phyloP scores from a whole-genome alignment of 2,888 invertebrate genomes.

The Cheilosia impressa region DNA sequence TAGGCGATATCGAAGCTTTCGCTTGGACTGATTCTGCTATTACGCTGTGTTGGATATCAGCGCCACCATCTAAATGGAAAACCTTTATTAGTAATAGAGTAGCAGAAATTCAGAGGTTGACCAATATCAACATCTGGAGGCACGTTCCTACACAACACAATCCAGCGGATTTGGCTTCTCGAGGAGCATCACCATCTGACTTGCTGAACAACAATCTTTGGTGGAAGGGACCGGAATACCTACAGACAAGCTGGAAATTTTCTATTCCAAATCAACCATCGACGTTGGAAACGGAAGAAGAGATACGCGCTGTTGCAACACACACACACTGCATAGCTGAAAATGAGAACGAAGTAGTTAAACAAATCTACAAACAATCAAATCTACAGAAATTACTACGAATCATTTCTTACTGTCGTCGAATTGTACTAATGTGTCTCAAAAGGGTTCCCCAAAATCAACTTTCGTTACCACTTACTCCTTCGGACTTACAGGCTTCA shows the following conservation, averaged over 20 bases:
- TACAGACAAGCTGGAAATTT: conserved; percentile 4
- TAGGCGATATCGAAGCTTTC: neutral
- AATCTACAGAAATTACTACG: conserved; percentile 1
- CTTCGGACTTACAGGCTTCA: neutral
- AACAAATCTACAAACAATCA: conserved; percentile 10
- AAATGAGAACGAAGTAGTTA: neutral
- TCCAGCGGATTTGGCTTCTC: conserved; percentile 21
- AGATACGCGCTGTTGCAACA: conserved; percentile 5
- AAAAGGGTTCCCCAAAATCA: neutral
- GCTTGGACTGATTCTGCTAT: conserved; percentile 45
- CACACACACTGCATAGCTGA: conserved; percentile 3
- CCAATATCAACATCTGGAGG: neutral
- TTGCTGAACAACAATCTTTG: conserved; percentile 26
- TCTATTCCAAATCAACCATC: conserved; percentile 13
- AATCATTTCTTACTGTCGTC: conserved; percentile 13
- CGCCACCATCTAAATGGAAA: conserved; percentile 13
- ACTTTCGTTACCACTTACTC: neutral
- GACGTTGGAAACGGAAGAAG: conserved; percentile 18
- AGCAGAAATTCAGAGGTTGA: conserved; percentile 16
- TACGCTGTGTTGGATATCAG: conserved; percentile 25
- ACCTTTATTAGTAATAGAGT: conserved; percentile 22
- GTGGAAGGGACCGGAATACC: conserved; percentile 52
- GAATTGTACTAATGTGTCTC: conserved; percentile 5
- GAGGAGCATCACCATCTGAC: conserved; percentile 11
- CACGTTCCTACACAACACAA: conserved; percentile 17